Conservation (phyloP, 1,140 invertebrate genomes). For the Penaeus chinensis region DNA sequence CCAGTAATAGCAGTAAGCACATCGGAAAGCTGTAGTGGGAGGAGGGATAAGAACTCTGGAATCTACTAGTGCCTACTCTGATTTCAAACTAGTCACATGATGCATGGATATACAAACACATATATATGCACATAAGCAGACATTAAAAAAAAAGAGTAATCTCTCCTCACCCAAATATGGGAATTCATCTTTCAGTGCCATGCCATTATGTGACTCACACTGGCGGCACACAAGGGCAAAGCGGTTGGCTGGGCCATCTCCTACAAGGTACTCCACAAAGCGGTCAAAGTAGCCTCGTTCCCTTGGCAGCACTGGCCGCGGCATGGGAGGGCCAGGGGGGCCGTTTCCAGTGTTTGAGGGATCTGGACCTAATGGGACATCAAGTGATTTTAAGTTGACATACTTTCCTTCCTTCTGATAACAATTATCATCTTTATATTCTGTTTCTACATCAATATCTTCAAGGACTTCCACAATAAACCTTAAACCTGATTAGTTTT, state of each 20-base stretch:
- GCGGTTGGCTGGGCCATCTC: constrained; percentile 93
- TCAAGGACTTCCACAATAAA: no score
- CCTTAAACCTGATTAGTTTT: no score
- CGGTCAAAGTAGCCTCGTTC: constrained; percentile 83
- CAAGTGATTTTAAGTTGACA: no score
- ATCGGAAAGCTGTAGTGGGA: constrained; percentile 77
- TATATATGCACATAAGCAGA: constrained; percentile 1
- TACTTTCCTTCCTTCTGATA: no score
- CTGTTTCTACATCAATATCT: no score
- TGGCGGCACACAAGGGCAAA: constrained; percentile 93
- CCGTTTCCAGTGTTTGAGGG: constrained; percentile 6
- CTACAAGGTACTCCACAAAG: constrained; percentile 92
- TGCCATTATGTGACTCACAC: constrained; percentile 95
- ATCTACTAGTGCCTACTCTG: no score
- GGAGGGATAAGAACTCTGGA: no score
- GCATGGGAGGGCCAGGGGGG: constrained; percentile 66
- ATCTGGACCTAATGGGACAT: no score
- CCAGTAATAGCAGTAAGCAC: constrained; percentile 86
- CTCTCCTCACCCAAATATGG: constrained; percentile 82
- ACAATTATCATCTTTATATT: no score
- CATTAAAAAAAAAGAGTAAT: constrained; percentile 36
- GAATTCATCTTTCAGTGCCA: constrained; percentile 96
- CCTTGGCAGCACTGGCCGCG: constrained; percentile 73
- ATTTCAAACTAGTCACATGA: no score
- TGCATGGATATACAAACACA: not conserved